Conservation (phyloP, 2,888 invertebrate species). For the Drosophila subsilvestris region DNA sequence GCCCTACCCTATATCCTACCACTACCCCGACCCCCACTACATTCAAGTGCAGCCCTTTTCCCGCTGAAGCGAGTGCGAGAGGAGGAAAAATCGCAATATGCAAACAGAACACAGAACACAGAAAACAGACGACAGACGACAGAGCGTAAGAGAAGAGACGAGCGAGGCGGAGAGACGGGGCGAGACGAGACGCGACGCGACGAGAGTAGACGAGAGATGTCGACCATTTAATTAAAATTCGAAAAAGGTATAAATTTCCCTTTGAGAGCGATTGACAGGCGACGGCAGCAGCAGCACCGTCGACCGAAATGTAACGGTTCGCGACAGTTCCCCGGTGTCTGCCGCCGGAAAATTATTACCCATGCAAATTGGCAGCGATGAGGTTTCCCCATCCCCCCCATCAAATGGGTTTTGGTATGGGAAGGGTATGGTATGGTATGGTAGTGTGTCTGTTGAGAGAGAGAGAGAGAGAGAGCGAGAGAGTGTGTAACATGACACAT, state of each 20-base stretch:
- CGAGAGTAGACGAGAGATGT: constrained; percentile 45
- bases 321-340: constrained; percentile 32
- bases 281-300: constrained; percentile 40
- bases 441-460: constrained; percentile 8
- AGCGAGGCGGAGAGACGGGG: too few relatives aligned
- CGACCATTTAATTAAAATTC: constrained; percentile 77
- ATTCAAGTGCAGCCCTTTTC: background rate
- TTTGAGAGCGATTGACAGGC: constrained; percentile 75
- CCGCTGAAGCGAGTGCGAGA: constrained; percentile 10
- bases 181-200: background rate
- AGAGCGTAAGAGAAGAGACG: background rate
- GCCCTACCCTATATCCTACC: constrained; percentile 6
- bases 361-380: constrained; percentile 72
- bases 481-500: constrained; percentile 75
- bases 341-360: constrained; percentile 71
- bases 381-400: constrained; percentile 7
- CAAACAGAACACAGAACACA: constrained; percentile 68
- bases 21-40: constrained; percentile 1
- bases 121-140: constrained; percentile 33
- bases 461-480: constrained; percentile 45
- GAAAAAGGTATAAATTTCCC: constrained; percentile 76
- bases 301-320: constrained; percentile 49
- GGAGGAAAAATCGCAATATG: constrained; percentile 71
- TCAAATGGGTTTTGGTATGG: constrained; percentile 18
- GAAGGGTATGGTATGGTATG: constrained; percentile 3